Conservation (phyloP, 2,113 vertebrate species). For the Crocuta crocuta region DNA sequence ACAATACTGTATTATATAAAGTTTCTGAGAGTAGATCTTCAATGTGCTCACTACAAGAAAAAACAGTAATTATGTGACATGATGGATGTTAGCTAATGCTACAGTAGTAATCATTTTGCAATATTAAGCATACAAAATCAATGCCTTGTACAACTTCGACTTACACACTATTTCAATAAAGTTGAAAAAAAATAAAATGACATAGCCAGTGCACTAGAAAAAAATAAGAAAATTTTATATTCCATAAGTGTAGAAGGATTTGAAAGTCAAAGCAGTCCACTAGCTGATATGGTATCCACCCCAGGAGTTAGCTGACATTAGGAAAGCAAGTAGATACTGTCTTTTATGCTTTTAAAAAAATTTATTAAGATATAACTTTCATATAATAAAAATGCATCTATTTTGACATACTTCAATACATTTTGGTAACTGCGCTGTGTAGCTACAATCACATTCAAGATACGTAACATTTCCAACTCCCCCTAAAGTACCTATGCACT, state of each 20-base stretch:
- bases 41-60: not conserved
- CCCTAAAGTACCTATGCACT: not conserved
- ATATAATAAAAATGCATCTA: not conserved
- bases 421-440: not conserved
- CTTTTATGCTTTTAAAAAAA: not conserved
- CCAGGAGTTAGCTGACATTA: not conserved
- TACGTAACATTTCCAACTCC: not conserved
- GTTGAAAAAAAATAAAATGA: not conserved
- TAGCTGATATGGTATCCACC: not conserved
- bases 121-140: not conserved
- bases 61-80: not conserved
- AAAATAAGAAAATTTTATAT: not conserved
- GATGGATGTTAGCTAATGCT: not conserved
- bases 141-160: not conserved
- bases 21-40: not conserved
- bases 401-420: not conserved
- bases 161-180: not conserved
- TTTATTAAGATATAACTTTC: not conserved
- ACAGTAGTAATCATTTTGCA: not conserved
- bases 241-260: not conserved
- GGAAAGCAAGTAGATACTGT: not conserved
- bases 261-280: constrained; percentile 38
- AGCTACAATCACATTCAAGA: not conserved
- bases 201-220: not conserved
- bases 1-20: not conserved